Conservation (phyloP, 2,797 vertebrate genomes). For the Protosalanx chinensis region DNA sequence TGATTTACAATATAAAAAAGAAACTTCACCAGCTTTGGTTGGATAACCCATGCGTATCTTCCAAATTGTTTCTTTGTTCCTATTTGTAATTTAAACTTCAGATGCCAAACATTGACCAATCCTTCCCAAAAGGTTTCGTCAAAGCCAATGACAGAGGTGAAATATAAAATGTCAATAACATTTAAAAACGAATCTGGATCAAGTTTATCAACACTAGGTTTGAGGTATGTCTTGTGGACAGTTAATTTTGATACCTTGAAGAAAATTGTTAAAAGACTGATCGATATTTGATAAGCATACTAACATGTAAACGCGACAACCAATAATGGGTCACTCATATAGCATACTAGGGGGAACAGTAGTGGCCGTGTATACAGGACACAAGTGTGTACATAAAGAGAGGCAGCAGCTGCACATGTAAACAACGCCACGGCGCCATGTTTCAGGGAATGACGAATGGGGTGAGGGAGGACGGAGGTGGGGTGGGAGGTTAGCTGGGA, state of each 20-base stretch:
- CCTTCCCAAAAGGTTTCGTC: no score
- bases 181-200: background rate
- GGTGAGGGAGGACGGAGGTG: background rate
- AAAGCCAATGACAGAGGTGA: no score
- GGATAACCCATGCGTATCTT: no score
- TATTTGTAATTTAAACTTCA: constrained; percentile 21
- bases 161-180: background rate
- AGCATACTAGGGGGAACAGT: constrained; percentile 39
- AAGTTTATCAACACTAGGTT: constrained; percentile 21
- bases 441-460: constrained; percentile 9
- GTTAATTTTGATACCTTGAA: constrained; percentile 24
- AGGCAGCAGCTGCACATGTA: constrained; percentile 68
- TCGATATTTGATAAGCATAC: constrained; percentile 27
- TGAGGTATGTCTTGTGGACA: constrained; percentile 65
- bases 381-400: constrained; percentile 29
- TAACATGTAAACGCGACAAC: constrained; percentile 18
- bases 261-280: constrained; percentile 23
- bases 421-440: constrained; percentile 50
- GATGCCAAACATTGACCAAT: no score
- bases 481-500: constrained; percentile 28
- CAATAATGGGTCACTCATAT: background rate
- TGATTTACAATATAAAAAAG: background rate
- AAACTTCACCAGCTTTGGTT: no score
- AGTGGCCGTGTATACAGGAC: constrained; percentile 54
- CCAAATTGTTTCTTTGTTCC: constrained; percentile 6